A percentile compares a stretch with the other conserved stretches of the same genome.
Evolutionary conservation across 1,140 invertebrate species (phyloP).

Genomic region (Drosophila ohnishii): DNA sequence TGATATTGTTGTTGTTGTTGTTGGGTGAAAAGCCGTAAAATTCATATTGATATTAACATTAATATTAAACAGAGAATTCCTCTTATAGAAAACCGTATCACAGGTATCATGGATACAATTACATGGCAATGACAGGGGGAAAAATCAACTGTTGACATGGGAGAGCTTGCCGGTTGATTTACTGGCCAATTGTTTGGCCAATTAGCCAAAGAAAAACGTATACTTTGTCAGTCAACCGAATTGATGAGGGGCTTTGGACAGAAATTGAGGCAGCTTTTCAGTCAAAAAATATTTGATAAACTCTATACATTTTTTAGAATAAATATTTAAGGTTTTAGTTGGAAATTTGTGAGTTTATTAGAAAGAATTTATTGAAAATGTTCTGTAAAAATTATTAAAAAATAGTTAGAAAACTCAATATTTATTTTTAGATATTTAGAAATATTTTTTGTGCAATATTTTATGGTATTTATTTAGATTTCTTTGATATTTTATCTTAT

Average conservation of each 20-base stretch:
- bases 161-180: slow-evolving; percentile 59
- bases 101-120: slow-evolving; percentile 31
- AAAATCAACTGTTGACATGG: slow-evolving; percentile 64
- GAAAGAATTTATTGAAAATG: too few relatives aligned
- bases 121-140: slow-evolving; percentile 22
- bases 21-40: slow-evolving; percentile 61
- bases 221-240: slow-evolving; percentile 15
- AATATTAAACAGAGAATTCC: slow-evolving; percentile 41
- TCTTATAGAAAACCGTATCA: slow-evolving; percentile 37
- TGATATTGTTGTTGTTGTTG: slow-evolving; percentile 6
- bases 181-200: slow-evolving; percentile 67
- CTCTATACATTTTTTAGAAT: not conserved
- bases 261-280: slow-evolving; percentile 4
- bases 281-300: not conserved
- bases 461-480: too few relatives aligned
- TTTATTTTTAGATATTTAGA: too few relatives aligned
- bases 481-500: too few relatives aligned
- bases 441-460: too few relatives aligned
- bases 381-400: too few relatives aligned
- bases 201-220: slow-evolving; percentile 61
- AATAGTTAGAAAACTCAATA: too few relatives aligned
- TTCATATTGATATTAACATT: slow-evolving; percentile 74
- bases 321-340: too few relatives aligned
- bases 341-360: too few relatives aligned
- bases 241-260: slow-evolving; percentile 7